Base-by-base conservation (phyloP, 2,113 vertebrate species). In the Kryptolebias marmoratus region DNA sequence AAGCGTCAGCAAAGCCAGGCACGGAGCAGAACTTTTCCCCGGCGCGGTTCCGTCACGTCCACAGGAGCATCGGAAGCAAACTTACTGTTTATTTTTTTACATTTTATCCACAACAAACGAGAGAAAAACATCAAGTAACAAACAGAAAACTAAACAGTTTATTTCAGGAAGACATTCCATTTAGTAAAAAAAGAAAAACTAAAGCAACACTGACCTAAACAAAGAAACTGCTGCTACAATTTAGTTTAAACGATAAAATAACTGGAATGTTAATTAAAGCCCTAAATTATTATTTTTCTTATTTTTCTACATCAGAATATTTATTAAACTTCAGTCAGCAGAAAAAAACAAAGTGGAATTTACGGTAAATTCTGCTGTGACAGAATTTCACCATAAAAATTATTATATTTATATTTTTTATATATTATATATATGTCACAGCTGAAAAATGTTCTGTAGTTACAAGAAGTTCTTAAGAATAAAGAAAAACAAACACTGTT, bases 191-290 rank as follows among this genome's bases (percentile, higher is more conserved):
- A 5, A 7, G 14, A 18, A 4, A 42, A 5, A 8, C 10, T 16
- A 50, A n/a, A n/a, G 28, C 9, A 3, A n/a, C 2, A 5, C 12
- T 9, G 16, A 48, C 48, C n/a, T 53, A 14, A 63, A 63, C 16
- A 0, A 16, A 52, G 18, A 48, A 63, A 28, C 11, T 32, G 61
- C 9, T 32, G 47, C 14, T 48, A 30, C 6, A 30, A 44, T 10
- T 50, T 16, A 11, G 57, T 55, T 52, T 52, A 8, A 22, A n/a
- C 16, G n/a, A 30, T 5, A 71, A 62, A 27, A 11, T 16, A 15
- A 27, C 30, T 48, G n/a, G 56, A 72, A 48, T 42, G 30, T 64
- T 72, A 64, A 72, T 54, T 71, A 55, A 47, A 53, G 15, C 36
- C 59, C 47, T 4, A 31, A 63, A 42, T 9, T 5, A 8, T 10